These are phyloP conservation scores for Limnephilus rhombicus DNA, from an alignment of 2,888 invertebrate species.

Conservation along the genomic window DNA sequence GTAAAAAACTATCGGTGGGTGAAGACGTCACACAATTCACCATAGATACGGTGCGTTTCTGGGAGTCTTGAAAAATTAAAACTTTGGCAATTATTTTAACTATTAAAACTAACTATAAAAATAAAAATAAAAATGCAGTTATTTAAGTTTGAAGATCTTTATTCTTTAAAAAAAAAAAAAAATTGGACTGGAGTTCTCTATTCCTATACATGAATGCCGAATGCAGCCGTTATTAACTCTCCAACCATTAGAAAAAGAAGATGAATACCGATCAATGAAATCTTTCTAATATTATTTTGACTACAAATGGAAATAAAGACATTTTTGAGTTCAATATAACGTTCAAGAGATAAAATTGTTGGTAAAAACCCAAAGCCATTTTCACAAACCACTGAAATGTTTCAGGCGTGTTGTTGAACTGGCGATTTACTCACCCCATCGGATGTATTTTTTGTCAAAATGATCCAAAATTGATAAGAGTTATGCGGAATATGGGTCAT, in stretches of 20 bases:
- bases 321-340: background rate
- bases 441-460: background rate
- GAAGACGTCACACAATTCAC: too few relatives aligned
- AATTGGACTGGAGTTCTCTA: too few relatives aligned
- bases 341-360: background rate
- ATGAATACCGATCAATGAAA: background rate
- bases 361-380: background rate
- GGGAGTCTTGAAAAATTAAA: too few relatives aligned
- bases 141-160: too few relatives aligned
- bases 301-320: background rate
- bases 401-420: background rate
- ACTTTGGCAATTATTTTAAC: too few relatives aligned
- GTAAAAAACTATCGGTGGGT: too few relatives aligned
- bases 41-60: too few relatives aligned
- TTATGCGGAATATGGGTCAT: background rate
- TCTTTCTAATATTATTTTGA: background rate
- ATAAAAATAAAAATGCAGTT: too few relatives aligned
- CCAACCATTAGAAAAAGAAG: background rate
- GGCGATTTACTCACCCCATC: background rate
- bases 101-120: too few relatives aligned
- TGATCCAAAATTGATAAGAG: background rate
- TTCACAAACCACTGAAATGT: background rate
- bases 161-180: too few relatives aligned
- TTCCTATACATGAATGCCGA: too few relatives aligned
- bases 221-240: background rate